Evolutionary conservation across 2,113 vertebrate species (phyloP).

Genomic region (Scomber japonicus): DNA sequence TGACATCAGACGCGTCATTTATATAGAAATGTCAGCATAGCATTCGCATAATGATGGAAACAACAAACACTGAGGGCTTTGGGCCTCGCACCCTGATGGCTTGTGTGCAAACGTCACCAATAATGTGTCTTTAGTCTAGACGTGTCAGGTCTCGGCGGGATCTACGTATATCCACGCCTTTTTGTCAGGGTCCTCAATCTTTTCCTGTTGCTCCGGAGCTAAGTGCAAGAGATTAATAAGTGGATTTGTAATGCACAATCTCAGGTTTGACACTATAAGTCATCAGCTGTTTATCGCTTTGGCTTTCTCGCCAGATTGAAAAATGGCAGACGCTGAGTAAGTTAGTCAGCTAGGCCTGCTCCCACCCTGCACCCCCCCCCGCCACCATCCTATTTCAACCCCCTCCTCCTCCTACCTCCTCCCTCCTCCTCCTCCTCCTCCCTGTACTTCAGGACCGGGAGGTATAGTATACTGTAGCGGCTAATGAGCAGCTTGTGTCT

Average conservation of each 20-base stretch:
- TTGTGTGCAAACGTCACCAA: slow-evolving; percentile 73
- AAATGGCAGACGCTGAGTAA: slow-evolving; percentile 74
- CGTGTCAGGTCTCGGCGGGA: slow-evolving; percentile 71
- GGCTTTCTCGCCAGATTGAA: slow-evolving; percentile 77
- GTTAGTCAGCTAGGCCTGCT: slow-evolving; percentile 61
- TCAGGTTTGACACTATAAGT: slow-evolving; percentile 78
- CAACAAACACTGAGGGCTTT: slow-evolving; percentile 70
- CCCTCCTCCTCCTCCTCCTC: too few species aligned
- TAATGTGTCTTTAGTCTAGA: slow-evolving; percentile 80
- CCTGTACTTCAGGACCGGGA: slow-evolving; percentile 40
- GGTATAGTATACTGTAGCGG: slow-evolving; percentile 61
- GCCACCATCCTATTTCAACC: neutral
- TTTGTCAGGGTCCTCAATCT: slow-evolving; percentile 80
- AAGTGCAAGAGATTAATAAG: slow-evolving; percentile 83
- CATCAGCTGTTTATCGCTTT: slow-evolving; percentile 81
- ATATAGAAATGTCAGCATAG: slow-evolving; percentile 80
- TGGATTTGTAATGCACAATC: slow-evolving; percentile 80
- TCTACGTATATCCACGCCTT: slow-evolving; percentile 75
- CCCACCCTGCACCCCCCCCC: slow-evolving; percentile 29
- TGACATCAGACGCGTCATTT: slow-evolving; percentile 76
- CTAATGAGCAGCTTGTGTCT: slow-evolving; percentile 74
- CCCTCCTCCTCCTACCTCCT: neutral
- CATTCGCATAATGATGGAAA: slow-evolving; percentile 82
- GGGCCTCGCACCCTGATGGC: slow-evolving; percentile 69
- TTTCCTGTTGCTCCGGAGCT: slow-evolving; percentile 74